Percentiles rank a stretch among this genome's conserved stretches.
Conservation (phyloP, 1,140 invertebrate genomes). For the Aradophagus sp. region DNA sequence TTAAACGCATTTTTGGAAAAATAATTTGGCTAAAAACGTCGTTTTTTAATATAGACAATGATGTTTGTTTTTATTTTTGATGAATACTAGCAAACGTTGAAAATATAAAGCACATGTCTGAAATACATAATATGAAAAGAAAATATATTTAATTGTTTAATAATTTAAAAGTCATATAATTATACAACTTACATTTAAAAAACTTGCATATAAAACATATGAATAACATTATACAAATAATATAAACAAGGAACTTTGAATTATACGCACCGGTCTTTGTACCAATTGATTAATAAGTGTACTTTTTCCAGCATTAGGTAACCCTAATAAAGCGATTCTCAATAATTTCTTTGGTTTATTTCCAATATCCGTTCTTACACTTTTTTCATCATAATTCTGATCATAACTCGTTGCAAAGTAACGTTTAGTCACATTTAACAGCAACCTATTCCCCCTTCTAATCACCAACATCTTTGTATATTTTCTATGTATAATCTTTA, state of each 20-base stretch:
- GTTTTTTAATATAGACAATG: too few species aligned
- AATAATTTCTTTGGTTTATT: constrained; percentile 74
- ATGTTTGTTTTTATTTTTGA: too few species aligned
- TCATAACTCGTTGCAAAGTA: constrained; percentile 6
- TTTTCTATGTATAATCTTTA: too few species aligned
- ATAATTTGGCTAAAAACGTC: too few species aligned
- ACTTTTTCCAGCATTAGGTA: constrained; percentile 95
- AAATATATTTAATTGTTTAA: too few species aligned
- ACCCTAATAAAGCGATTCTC: constrained; percentile 90
- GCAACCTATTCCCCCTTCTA: neutral
- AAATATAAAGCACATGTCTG: too few species aligned
- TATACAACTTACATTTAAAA: too few species aligned
- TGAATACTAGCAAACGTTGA: too few species aligned
- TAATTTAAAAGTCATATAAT: too few species aligned
- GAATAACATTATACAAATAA: neutral
- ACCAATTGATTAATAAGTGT: constrained; percentile 92
- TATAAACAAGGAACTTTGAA: constrained; percentile 15
- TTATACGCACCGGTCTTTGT: constrained; percentile 81
- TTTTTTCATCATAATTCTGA: neutral
- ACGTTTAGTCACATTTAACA: constrained; percentile 14
- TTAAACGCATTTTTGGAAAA: too few species aligned
- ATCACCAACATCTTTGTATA: constrained; percentile 7
- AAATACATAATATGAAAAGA: too few species aligned
- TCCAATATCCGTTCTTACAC: neutral
- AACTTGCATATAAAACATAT: too few species aligned